Evolutionary conservation across 1,140 invertebrate species (phyloP).

Genomic region (Drosophila leontia): DNA sequence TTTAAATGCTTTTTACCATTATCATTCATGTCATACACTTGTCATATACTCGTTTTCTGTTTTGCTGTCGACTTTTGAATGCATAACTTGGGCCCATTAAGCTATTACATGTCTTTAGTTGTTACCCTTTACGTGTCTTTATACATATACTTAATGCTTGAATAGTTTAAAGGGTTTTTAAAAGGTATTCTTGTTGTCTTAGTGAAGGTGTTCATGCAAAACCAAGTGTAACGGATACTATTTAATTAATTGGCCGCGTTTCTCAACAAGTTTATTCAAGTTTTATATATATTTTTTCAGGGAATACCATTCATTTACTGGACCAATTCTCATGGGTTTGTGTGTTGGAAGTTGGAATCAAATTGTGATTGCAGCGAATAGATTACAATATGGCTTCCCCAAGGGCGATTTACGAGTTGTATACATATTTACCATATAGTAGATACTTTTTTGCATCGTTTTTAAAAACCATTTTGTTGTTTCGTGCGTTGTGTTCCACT

Average conservation of each 20-base stretch:
- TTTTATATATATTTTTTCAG: neutral
- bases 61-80: neutral
- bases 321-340: conserved; percentile 1
- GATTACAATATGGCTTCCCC: conserved; percentile 1
- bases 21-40: conserved; percentile 4
- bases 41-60: neutral
- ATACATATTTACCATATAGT: conserved; percentile 13
- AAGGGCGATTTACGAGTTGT: conserved; percentile 2
- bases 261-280: conserved; percentile 1
- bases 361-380: conserved; percentile 2
- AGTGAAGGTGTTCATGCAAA: conserved; percentile 8
- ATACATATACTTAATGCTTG: neutral
- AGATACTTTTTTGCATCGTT: neutral
- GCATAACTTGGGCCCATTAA: neutral
- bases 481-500: conserved; percentile 2
- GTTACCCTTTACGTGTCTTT: neutral
- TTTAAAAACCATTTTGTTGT: neutral
- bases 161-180: neutral
- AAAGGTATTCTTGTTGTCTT: neutral
- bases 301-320: conserved; percentile 4
- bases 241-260: neutral
- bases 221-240: neutral
- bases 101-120: neutral
- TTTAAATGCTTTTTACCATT: no score
- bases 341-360: neutral